Base-by-base conservation (phyloP, 2,888 invertebrate genomes). In the Phengaris arion region DNA sequence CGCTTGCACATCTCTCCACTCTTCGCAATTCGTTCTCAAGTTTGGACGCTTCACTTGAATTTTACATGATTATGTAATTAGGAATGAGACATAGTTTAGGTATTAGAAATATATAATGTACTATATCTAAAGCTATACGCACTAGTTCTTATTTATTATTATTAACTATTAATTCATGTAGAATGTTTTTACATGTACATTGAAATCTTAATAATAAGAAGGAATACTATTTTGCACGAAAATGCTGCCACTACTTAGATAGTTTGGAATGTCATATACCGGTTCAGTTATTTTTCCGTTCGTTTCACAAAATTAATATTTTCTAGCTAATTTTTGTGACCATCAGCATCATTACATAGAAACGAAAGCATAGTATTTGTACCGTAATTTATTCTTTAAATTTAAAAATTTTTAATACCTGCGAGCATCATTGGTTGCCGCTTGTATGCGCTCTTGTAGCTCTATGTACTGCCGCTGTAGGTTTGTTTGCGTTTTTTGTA, bases 1-100 rank as follows among this genome's bases (percentile, higher is more conserved):
- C 90, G 75, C 86, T 82, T 2, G 89, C 92, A 77, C 89, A 85
- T 9, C 85, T 84, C 78, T 93, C 93, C 22, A 93, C 90, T 78
- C 91, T 83, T 5, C 91, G 86, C 3, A 93, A 81, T 76, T 91
- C 91, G 22, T 79, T 82, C 79, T 90, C 92, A 52, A 93, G 84
- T 1, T 86, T 86, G 74, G 82, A 82, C 10, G 85, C 85, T 80
- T 91, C 90, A 79, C 93, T 92, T 77, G 4, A 35, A 35, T 2
- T 35, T 35, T 35, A 35, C 22, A 22, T 22, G 22, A 22, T 22
- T 22, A 22, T 22, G 22, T 22, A 22, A 22, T 22, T 22, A 22
- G 22, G 22, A 22, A 22, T 0, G 22, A 22, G 22, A 22, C 22
- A 22, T 22, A 22, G 22, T 22, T 22, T 22, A 22, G 22, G 22